A percentile compares a stretch with the other conserved stretches of the same genome.
Conservation (phyloP, 2,797 vertebrate genomes). For the Coranthus polyacanthus region DNA sequence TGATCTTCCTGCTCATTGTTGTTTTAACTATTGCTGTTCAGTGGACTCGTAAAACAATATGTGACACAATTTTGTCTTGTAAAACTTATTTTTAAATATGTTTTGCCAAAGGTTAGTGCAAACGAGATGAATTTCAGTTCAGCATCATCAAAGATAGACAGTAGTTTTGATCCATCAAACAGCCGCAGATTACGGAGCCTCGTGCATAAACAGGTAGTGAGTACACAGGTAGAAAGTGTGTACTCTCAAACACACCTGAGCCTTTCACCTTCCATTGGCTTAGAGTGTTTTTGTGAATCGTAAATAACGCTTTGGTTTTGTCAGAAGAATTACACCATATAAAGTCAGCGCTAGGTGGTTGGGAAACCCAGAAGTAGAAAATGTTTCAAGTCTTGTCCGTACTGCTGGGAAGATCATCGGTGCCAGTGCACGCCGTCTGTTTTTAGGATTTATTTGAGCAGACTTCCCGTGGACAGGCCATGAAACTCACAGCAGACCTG, state of each 20-base stretch:
- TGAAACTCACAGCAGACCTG: conserved; percentile 29
- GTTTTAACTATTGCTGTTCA: neutral
- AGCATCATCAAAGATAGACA: conserved; percentile 12
- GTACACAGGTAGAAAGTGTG: conserved; percentile 21
- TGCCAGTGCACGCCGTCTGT: conserved; percentile 7
- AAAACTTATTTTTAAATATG: conserved; percentile 7
- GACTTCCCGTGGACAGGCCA: conserved; percentile 12
- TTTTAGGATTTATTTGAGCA: conserved; percentile 31
- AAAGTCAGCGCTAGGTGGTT: conserved; percentile 18
- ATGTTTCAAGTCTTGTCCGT: conserved; percentile 19
- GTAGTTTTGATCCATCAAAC: conserved; percentile 18
- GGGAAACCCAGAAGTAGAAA: conserved; percentile 27
- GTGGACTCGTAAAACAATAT: neutral
- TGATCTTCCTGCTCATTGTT: conserved; percentile 6
- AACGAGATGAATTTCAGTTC: conserved; percentile 31
- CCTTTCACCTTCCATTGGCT: conserved; percentile 29
- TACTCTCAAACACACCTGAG: conserved; percentile 32
- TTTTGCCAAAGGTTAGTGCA: conserved; percentile 31
- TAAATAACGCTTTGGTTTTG: conserved; percentile 35
- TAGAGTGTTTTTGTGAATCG: conserved; percentile 22
- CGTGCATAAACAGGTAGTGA: conserved; percentile 24
- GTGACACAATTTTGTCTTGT: neutral
- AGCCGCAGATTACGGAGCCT: conserved; percentile 14
- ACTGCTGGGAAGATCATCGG: conserved; percentile 16
- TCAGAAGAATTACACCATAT: conserved; percentile 35